Conservation (phyloP, 2,888 invertebrate genomes). For the Cremastobaeus sp. region DNA sequence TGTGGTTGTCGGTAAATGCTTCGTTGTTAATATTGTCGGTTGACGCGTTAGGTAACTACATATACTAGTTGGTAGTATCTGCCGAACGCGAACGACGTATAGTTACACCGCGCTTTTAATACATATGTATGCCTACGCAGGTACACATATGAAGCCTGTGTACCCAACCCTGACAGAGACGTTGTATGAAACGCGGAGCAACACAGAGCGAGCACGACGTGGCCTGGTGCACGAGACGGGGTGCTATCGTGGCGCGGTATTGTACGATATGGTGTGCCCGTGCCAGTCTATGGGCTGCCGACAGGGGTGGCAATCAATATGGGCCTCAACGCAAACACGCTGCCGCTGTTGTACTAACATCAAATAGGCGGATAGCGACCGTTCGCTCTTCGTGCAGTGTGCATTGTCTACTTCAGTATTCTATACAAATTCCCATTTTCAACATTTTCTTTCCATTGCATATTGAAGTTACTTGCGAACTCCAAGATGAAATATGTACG, state of each 20-base stretch:
- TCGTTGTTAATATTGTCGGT: conserved; percentile 75
- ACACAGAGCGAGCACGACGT: conserved; percentile 44
- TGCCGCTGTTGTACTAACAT: conserved; percentile 78
- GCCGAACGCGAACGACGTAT: conserved; percentile 56
- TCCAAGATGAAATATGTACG: too few species aligned
- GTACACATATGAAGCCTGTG: conserved; percentile 55
- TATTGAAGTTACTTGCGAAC: too few species aligned
- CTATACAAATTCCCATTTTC: conserved; percentile 70
- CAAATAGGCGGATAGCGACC: conserved; percentile 78
- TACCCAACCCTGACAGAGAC: conserved; percentile 50
- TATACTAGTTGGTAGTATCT: conserved; percentile 70
- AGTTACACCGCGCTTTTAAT: conserved; percentile 55
- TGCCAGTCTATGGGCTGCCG: conserved; percentile 70
- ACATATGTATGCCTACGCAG: conserved; percentile 59
- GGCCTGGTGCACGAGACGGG: conserved; percentile 48
- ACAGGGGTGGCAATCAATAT: conserved; percentile 79
- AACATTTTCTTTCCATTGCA: conserved; percentile 65
- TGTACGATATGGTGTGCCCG: conserved; percentile 72
- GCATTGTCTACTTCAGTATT: conserved; percentile 73
- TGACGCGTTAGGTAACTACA: conserved; percentile 71
- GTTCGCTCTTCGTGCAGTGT: conserved; percentile 68
- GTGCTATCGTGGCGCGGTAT: conserved; percentile 62
- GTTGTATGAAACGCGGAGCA: conserved; percentile 21
- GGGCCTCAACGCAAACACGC: conserved; percentile 78
- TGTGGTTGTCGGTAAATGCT: conserved; percentile 75